Percentiles rank a stretch among this genome's conserved stretches.
These are phyloP conservation scores for Anas platyrhynchos DNA, from an alignment of 2,113 vertebrate species.

Conservation along the genomic window DNA sequence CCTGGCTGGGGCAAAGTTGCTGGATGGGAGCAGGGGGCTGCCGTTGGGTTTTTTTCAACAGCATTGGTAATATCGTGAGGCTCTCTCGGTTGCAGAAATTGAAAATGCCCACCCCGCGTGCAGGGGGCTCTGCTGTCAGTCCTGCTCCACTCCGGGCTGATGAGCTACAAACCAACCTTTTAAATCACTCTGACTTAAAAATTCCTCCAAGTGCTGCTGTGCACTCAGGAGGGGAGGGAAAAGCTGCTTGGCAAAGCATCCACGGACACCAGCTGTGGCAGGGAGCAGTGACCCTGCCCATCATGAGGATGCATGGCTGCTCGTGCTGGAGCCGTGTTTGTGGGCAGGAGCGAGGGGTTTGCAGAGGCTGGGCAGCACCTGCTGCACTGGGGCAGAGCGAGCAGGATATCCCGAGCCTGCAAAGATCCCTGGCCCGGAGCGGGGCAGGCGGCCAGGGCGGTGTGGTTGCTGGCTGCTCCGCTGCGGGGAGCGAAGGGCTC, in stretches of 20 bases:
- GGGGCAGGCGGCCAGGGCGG: not conserved
- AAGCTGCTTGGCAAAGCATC: constrained; percentile 19
- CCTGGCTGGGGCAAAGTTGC: rapidly evolving
- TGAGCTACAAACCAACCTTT: no score
- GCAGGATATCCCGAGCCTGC: not conserved
- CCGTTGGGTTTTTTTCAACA: not conserved
- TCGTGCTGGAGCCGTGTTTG: not conserved
- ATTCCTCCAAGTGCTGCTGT: not conserved
- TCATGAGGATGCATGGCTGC: not conserved
- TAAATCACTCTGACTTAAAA: not conserved
- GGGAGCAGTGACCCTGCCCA: not conserved
- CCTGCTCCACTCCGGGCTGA: not conserved
- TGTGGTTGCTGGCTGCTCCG: not conserved
- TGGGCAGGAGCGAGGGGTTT: not conserved
- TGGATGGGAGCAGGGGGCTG: not conserved
- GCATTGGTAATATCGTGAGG: rapidly evolving
- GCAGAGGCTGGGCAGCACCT: not conserved
- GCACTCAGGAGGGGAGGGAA: not conserved
- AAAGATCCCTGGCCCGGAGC: not conserved
- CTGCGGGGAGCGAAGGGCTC: not conserved
- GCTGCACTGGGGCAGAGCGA: not conserved
- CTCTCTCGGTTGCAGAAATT: not conserved
- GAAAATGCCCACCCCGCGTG: no score
- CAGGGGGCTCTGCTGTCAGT: not conserved
- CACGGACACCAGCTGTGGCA: constrained; percentile 3